phyloP scores from a whole-genome alignment of 2,113 vertebrate species.

The Ictalurus furcatus region DNA sequence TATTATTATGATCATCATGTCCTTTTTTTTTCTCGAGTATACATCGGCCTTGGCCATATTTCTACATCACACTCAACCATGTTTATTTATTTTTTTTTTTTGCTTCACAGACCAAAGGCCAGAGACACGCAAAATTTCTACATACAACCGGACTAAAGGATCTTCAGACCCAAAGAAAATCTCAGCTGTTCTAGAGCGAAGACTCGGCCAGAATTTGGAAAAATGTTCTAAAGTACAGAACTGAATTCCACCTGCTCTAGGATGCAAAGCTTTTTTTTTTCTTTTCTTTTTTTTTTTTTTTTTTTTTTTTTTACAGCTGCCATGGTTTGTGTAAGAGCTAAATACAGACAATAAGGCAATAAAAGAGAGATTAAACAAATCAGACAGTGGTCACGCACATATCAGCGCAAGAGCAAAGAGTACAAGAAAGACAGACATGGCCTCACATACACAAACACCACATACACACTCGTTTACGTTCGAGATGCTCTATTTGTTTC shows the following conservation, averaged over 20 bases:
- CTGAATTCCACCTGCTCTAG: slow-evolving; percentile 52
- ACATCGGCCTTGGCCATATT: slow-evolving; percentile 50
- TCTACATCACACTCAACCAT: slow-evolving; percentile 57
- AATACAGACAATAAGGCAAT: slow-evolving; percentile 61
- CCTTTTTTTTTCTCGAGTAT: slow-evolving; percentile 41
- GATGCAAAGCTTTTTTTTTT: slow-evolving; percentile 59
- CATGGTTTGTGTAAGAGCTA: slow-evolving; percentile 57
- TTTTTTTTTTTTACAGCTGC: slow-evolving; percentile 54
- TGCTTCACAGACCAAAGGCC: slow-evolving; percentile 51
- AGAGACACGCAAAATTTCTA: slow-evolving; percentile 44
- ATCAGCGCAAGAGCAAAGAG: slow-evolving; percentile 20
- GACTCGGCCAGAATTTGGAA: neutral
- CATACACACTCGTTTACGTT: neutral
- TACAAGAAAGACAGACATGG: neutral
- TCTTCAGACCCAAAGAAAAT: slow-evolving; percentile 51
- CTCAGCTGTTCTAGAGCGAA: slow-evolving; percentile 36
- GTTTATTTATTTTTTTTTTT: slow-evolving; percentile 37
- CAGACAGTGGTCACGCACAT: slow-evolving; percentile 34
- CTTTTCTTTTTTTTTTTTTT: slow-evolving; percentile 49
- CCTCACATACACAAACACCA: neutral
- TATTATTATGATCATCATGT: slow-evolving; percentile 17
- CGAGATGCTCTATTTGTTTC: slow-evolving; percentile 10
- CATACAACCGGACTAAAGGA: slow-evolving; percentile 51
- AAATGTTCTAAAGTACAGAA: slow-evolving; percentile 31
- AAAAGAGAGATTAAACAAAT: slow-evolving; percentile 51